Evolutionary conservation across 2,113 vertebrate genomes (phyloP).

Genomic region (Poeciliopsis retropinna): DNA sequence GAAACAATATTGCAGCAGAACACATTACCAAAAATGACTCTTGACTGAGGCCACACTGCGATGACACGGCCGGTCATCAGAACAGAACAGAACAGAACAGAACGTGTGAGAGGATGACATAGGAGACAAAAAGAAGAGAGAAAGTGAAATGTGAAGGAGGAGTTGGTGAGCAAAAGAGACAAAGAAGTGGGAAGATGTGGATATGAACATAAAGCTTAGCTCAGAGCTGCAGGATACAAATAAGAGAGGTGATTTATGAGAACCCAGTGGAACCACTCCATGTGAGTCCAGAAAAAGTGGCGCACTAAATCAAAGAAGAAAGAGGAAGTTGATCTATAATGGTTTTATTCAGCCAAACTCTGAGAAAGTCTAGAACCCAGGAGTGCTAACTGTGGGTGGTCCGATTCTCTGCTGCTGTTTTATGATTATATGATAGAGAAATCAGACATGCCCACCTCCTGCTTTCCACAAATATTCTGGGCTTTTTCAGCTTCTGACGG

Average conservation of each 20-base stretch:
- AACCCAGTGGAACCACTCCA: conserved; percentile 11
- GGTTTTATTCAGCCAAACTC: conserved; percentile 16
- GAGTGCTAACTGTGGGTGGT: conserved; percentile 33
- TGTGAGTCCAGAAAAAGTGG: conserved; percentile 36
- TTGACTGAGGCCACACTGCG: conserved; percentile 29
- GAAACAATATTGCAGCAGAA: neutral
- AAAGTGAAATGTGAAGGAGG: conserved; percentile 27
- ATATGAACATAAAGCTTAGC: conserved; percentile 39
- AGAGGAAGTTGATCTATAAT: conserved; percentile 4
- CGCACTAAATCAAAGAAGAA: neutral
- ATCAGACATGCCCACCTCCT: conserved; percentile 50
- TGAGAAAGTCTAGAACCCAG: conserved; percentile 21
- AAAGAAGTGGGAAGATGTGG: conserved; percentile 49
- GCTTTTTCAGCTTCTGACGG: conserved; percentile 26
- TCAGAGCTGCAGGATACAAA: conserved; percentile 12
- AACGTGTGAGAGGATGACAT: conserved; percentile 26
- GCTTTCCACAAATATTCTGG: conserved; percentile 41
- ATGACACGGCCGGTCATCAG: conserved; percentile 41
- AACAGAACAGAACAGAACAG: conserved; percentile 29
- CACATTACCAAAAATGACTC: conserved; percentile 19
- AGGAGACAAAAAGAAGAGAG: conserved; percentile 31
- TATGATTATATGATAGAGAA: conserved; percentile 30
- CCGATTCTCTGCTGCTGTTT: conserved; percentile 34
- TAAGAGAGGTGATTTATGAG: neutral
- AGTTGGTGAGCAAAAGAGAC: conserved; percentile 22